Evolutionary conservation across 2,113 vertebrate genomes (phyloP), one percentile per base, ranked within the genome.

Genomic region (Fregetta grallaria): DNA sequence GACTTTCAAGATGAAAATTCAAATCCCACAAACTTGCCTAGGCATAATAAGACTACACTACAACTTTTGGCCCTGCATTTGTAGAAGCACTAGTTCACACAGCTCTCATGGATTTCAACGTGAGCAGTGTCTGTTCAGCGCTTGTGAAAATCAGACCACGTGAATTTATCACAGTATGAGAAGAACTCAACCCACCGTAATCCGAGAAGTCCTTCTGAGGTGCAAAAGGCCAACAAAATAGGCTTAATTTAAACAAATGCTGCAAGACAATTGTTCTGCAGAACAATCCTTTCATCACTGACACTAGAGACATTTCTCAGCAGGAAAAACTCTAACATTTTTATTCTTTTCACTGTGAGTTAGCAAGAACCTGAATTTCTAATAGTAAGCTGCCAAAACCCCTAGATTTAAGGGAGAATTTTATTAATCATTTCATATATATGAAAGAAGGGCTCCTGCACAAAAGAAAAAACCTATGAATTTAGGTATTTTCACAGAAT

Each of bases 171-270:
- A 77, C 34, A 73, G 7, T 52, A 44, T 34, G 53, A 59, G 13
- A 84, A 77, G 20, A 86, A 76, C 85, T 94, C 85, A 90, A 67
- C 32, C 36, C 44, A 58, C 22, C 0, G 2, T 58, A 82, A 87
- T 73, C 34, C 8, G 44, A 92, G 61, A 79, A 21, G 40, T 68
- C 61, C 17, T 88, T 92, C 3, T 76, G 52, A 93, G 55, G 40
- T 76, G 34, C 27, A 65, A 91, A 91, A 89, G 42, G 65, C 20
- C 66, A 78, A 63, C 40, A 70, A 81, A 67, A 78, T 68, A 52
- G 47, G 19, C 44, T 87, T 91, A 76, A 92, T 80, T 95, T 91
- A 89, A 94, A 87, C 53, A 92, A 92, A 82, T 62, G n/a, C 47
- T 66, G 11, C 42, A 91, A 80, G 59, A 83, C 40, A 76, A 82